Evolutionary conservation across 2,888 invertebrate genomes (phyloP).

Genomic region (Colletes collaris): DNA sequence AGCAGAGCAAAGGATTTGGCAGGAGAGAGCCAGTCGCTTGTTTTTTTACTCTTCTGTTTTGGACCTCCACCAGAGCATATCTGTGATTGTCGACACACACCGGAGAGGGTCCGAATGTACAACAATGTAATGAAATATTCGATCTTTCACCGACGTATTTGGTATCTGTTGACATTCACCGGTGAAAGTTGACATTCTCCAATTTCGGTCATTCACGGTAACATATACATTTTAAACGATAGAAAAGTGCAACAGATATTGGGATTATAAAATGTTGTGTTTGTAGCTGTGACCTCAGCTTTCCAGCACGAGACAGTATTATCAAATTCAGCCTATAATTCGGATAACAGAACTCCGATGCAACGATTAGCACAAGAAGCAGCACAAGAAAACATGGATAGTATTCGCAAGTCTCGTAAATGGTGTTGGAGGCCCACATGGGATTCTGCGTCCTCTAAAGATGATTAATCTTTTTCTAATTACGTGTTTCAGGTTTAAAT

Average conservation of each 20-base stretch:
- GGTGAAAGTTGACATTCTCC: too few relatives aligned
- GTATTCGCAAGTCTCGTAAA: conserved; percentile 79
- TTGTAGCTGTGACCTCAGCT: conserved; percentile 79
- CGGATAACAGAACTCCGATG: conserved; percentile 73
- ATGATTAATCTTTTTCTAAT: conserved; percentile 20
- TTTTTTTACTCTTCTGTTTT: too few relatives aligned
- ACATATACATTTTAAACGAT: conserved; percentile 3
- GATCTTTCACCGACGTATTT: too few relatives aligned
- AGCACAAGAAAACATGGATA: conserved; percentile 80
- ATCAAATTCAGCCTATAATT: conserved; percentile 69
- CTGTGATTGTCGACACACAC: too few relatives aligned
- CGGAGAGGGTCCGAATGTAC: too few relatives aligned
- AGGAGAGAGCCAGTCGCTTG: too few relatives aligned
- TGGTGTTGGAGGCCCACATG: conserved; percentile 81
- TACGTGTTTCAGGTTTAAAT: not conserved
- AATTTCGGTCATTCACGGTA: too few relatives aligned
- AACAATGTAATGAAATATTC: too few relatives aligned
- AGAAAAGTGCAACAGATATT: conserved; percentile 25
- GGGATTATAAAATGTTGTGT: conserved; percentile 28
- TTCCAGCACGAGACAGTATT: conserved; percentile 80
- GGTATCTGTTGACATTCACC: too few relatives aligned
- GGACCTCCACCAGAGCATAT: too few relatives aligned
- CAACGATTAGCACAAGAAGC: conserved; percentile 78
- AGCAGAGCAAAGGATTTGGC: too few relatives aligned
- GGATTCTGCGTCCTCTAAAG: conserved; percentile 57